Evolutionary conservation across 2,888 invertebrate genomes (phyloP), one percentile per base, ranked within the genome.

Genomic region (Aporophyla nigra): DNA sequence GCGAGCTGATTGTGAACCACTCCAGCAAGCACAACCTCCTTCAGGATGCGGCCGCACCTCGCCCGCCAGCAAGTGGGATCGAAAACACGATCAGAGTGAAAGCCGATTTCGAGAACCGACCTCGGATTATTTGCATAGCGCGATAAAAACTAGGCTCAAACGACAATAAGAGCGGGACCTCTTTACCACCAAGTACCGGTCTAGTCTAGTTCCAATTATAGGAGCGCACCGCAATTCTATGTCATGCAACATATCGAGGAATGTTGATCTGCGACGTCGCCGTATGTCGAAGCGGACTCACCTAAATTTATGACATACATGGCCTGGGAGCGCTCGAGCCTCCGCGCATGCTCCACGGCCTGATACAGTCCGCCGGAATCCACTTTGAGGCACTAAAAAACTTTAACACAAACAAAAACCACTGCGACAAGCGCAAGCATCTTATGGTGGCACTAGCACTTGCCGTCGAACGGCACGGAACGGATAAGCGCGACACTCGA

Each of bases 241-340:
- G 88, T 83, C 85, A 88, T 88, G 88, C 88, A 88, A 88, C 87
- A 90, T 82, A 86, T 89, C 89, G 87, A 88, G 90, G 91, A 93
- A 93, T 94, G 93, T 93, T 88, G 92, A 92, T 90, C 93, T 89
- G 86, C 89, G 88, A 87, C 88, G 87, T 86, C 82, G 90, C 74
- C 84, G 90, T 92, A 90, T 90, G 90, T 90, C 90, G 87, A 92
- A 92, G 93, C 94, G 94, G 94, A 95, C 97, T 96, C 94, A 97
- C 97, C 97, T 95, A 97, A 95, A 96, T 97, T 97, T 88, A 97
- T 96, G 96, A 96, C 97, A 96, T 96, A 97, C 97, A 97, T 97
- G 93, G 96, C 96, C 95, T 94, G 96, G 93, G 96, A 96, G 95
- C 96, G 96, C 94, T 96, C 95, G 93, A 96, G 95, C 94, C 95